phyloP scores from a whole-genome alignment of 2,113 vertebrate genomes.

The Camarhynchus parvulus region DNA sequence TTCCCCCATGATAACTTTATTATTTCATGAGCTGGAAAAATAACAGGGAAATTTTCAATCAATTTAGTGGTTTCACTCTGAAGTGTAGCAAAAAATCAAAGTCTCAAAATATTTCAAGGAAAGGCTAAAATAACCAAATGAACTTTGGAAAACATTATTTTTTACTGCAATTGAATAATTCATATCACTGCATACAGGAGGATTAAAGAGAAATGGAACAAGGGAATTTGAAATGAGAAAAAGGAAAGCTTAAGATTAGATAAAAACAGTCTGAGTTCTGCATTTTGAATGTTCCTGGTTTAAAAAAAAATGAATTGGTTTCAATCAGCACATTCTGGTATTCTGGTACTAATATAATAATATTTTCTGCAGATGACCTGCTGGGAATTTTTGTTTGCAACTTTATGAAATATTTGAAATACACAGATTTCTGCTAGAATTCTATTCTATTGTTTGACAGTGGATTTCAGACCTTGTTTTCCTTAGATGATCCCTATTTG shows the following conservation, averaged over 20 bases:
- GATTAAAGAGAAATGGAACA: slow-evolving; percentile 6
- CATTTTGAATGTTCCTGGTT: not conserved
- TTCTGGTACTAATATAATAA: not conserved
- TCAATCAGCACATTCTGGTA: not conserved
- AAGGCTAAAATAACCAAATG: not conserved
- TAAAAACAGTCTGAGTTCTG: not conserved
- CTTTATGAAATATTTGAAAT: not conserved
- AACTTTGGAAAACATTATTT: not conserved
- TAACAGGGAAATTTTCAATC: not conserved
- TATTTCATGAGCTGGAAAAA: not conserved
- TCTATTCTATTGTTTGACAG: not conserved
- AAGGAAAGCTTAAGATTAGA: not conserved
- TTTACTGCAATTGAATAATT: slow-evolving; percentile 7
- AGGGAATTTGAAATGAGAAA: not conserved
- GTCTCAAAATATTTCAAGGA: not conserved
- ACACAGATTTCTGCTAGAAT: not conserved
- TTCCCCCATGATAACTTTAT: not conserved
- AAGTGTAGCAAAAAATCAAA: not conserved
- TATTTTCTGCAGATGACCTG: not conserved
- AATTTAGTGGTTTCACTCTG: not conserved
- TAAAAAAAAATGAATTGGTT: not conserved
- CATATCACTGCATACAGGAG: not conserved
- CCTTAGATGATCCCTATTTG: not conserved
- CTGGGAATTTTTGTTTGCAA: not conserved
- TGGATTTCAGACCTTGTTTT: not conserved